These are phyloP conservation scores for Burhinus bistriatus DNA, from an alignment of 2,113 vertebrate genomes.

Conservation along the genomic window DNA sequence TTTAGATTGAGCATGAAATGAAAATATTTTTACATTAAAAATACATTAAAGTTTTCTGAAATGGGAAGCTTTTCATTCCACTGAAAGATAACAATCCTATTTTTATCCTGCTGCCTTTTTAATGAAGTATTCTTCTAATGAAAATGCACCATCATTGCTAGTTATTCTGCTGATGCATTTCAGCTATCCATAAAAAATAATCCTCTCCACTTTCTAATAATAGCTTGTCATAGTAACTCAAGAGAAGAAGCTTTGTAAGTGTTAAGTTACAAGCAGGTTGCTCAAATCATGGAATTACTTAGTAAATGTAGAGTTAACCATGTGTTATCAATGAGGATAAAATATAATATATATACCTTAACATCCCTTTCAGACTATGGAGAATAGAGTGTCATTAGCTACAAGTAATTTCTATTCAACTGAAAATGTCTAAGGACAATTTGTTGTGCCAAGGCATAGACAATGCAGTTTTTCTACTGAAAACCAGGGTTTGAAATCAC, in stretches of 20 bases:
- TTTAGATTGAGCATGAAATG: background rate
- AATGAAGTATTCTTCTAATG: background rate
- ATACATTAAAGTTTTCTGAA: background rate
- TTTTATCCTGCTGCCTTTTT: constrained; percentile 3
- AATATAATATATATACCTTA: background rate
- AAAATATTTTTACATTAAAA: background rate
- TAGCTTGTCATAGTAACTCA: background rate
- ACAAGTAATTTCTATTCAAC: background rate
- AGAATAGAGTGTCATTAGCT: background rate
- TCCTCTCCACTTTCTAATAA: background rate
- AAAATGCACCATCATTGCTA: background rate
- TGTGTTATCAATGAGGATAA: background rate
- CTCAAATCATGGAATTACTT: background rate
- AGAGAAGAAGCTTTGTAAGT: background rate
- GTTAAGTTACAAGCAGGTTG: background rate
- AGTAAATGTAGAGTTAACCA: background rate
- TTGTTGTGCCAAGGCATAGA: background rate
- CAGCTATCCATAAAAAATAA: background rate
- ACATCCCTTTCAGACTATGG: background rate
- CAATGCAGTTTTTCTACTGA: background rate
- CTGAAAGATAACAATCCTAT: background rate
- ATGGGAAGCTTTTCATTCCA: background rate
- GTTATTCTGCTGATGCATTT: background rate
- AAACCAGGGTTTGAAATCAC: background rate
- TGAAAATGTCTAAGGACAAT: background rate